These are phyloP conservation scores for Spodoptera littoralis DNA, from an alignment of 2,888 invertebrate species.

Conservation along the genomic window DNA sequence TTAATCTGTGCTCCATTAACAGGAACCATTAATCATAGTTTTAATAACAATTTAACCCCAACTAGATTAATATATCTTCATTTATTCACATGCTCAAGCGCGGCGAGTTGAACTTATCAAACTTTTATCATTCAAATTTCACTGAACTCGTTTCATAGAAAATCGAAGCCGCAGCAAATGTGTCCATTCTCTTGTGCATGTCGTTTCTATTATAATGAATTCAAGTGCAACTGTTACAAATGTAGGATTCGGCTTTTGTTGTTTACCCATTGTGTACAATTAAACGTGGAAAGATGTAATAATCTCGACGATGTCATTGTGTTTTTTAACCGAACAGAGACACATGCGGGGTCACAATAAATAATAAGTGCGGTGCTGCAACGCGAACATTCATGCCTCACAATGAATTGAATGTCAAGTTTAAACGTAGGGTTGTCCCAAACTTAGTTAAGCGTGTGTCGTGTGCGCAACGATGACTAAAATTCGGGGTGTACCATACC, in stretches of 20 bases:
- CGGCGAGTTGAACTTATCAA: conserved; percentile 66
- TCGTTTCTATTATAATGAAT: conserved; percentile 69
- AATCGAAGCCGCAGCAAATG: conserved; percentile 81
- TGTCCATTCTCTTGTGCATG: conserved; percentile 64
- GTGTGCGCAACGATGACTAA: conserved; percentile 78
- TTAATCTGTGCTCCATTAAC: conserved; percentile 87
- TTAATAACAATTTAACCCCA: conserved; percentile 89
- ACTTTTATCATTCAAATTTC: conserved; percentile 86
- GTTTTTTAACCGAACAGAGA: conserved; percentile 78
- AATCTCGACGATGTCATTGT: conserved; percentile 86
- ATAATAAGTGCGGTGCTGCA: conserved; percentile 72
- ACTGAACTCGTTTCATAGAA: conserved; percentile 71
- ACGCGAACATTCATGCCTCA: conserved; percentile 76
- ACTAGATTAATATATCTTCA: conserved; percentile 88
- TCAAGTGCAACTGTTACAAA: conserved; percentile 84
- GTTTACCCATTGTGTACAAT: conserved; percentile 86
- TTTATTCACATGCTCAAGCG: conserved; percentile 78
- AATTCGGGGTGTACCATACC: conserved; percentile 84
- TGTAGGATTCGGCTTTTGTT: conserved; percentile 81
- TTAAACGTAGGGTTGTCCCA: conserved; percentile 85
- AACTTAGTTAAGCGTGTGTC: conserved; percentile 80
- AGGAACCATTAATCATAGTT: conserved; percentile 87
- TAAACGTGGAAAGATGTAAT: conserved; percentile 87
- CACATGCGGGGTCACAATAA: conserved; percentile 86
- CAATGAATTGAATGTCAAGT: conserved; percentile 85